Conservation (phyloP, 2,888 invertebrate genomes). For the Drosophila subsilvestris region DNA sequence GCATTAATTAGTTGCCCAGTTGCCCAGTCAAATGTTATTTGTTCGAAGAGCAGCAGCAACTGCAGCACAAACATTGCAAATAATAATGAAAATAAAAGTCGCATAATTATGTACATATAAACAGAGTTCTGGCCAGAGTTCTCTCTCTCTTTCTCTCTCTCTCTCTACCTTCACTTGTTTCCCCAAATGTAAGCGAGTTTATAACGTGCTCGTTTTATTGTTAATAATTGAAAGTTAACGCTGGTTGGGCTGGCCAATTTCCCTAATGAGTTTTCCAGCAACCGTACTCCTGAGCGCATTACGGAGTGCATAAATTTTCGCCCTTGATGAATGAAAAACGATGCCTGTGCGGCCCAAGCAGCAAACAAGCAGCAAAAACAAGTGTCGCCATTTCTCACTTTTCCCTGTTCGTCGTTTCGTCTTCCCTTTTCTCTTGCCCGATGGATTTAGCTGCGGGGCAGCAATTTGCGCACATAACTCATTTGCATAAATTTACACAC, state of each 20-base stretch:
- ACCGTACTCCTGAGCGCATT: slow-evolving; percentile 50
- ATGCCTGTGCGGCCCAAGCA: slow-evolving; percentile 27
- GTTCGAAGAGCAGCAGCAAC: slow-evolving; percentile 12
- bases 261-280: slow-evolving; percentile 64
- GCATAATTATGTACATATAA: slow-evolving; percentile 33
- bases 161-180: too few species aligned
- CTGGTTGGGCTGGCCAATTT: slow-evolving; percentile 56
- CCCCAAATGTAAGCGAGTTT: too few species aligned
- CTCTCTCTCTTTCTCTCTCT: too few species aligned
- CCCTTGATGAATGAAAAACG: slow-evolving; percentile 71
- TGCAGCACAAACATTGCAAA: slow-evolving; percentile 25
- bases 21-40: slow-evolving; percentile 13
- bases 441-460: slow-evolving; percentile 52
- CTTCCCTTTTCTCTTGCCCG: neutral
- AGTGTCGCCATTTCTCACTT: slow-evolving; percentile 71
- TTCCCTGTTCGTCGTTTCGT: slow-evolving; percentile 29
- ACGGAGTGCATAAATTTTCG: slow-evolving; percentile 68
- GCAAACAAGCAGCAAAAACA: slow-evolving; percentile 43
- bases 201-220: slow-evolving; percentile 9
- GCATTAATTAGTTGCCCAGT: slow-evolving; percentile 10
- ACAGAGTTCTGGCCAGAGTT: neutral
- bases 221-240: slow-evolving; percentile 49
- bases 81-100: slow-evolving; percentile 40
- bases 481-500: slow-evolving; percentile 79
- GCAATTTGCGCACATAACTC: slow-evolving; percentile 79